These are phyloP conservation scores for Belgica antarctica DNA, from an alignment of 2,888 invertebrate genomes.

Conservation along the genomic window DNA sequence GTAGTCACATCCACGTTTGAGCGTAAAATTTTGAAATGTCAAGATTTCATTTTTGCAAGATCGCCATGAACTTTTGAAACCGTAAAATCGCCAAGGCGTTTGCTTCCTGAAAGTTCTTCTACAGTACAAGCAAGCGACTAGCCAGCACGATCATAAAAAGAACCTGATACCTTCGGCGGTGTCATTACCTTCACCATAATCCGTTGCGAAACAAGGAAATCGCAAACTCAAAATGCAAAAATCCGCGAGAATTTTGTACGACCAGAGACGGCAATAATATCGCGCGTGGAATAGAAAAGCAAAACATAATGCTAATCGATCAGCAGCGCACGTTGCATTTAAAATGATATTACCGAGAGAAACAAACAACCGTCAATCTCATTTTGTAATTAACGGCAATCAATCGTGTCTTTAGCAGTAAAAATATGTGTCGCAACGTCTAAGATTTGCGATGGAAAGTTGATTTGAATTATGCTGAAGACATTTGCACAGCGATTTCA, in stretches of 20 bases:
- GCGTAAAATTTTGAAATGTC: not conserved
- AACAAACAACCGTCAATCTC: not conserved
- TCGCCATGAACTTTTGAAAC: not conserved
- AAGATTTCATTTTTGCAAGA: not conserved
- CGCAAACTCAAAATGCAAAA: not conserved
- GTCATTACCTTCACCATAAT: not conserved
- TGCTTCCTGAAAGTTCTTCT: not conserved
- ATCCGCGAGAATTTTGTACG: not conserved
- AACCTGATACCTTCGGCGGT: not conserved
- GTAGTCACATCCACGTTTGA: too few relatives aligned
- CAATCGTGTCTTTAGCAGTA: not conserved
- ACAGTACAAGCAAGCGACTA: not conserved
- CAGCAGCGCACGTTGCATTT: too few relatives aligned
- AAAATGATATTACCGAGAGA: too few relatives aligned
- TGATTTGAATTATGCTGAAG: not conserved
- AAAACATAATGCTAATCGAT: not conserved
- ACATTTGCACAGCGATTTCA: not conserved
- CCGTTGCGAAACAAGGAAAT: too few relatives aligned
- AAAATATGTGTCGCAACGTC: not conserved
- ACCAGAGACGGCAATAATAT: not conserved
- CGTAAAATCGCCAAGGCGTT: not conserved
- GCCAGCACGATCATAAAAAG: too few relatives aligned
- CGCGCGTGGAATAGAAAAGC: not conserved
- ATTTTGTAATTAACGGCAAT: conserved; percentile 4
- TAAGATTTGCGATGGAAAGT: not conserved